phyloP scores from a whole-genome alignment of 2,797 vertebrate genomes.

The Danio jaintianensis region DNA sequence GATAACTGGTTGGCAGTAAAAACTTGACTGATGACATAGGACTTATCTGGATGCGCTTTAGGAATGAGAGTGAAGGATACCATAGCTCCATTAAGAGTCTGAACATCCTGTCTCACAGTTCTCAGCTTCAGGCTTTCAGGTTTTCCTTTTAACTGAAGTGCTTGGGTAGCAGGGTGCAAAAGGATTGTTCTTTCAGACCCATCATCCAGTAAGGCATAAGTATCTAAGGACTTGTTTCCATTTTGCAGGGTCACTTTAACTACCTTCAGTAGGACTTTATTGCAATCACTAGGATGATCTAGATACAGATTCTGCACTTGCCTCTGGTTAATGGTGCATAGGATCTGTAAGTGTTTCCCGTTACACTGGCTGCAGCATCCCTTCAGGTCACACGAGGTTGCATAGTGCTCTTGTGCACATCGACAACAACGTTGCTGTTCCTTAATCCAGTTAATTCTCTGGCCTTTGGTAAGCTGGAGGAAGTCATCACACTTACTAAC shows the following conservation, averaged over 20 bases:
- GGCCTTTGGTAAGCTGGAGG: not conserved
- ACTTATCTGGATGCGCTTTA: slow-evolving; percentile 18
- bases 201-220: no score
- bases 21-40: no score
- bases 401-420: slow-evolving; percentile 37
- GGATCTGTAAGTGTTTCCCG: slow-evolving; percentile 29
- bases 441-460: slow-evolving; percentile 52
- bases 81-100: slow-evolving; percentile 3
- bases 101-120: no score
- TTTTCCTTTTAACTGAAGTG: no score
- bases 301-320: not conserved
- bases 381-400: slow-evolving; percentile 41
- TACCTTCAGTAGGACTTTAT: no score
- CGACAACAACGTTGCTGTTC: slow-evolving; percentile 26
- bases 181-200: no score
- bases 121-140: no score
- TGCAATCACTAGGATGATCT: no score
- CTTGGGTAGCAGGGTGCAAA: no score
- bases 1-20: no score
- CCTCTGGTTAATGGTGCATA: slow-evolving; percentile 34
- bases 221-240: no score
- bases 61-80: slow-evolving; percentile 28
- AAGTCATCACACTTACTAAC: slow-evolving; percentile 17
- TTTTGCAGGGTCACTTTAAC: no score
- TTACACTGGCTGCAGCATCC: slow-evolving; percentile 34